Conservation (phyloP, 2,797 vertebrate species). For the Octomys mimax region DNA sequence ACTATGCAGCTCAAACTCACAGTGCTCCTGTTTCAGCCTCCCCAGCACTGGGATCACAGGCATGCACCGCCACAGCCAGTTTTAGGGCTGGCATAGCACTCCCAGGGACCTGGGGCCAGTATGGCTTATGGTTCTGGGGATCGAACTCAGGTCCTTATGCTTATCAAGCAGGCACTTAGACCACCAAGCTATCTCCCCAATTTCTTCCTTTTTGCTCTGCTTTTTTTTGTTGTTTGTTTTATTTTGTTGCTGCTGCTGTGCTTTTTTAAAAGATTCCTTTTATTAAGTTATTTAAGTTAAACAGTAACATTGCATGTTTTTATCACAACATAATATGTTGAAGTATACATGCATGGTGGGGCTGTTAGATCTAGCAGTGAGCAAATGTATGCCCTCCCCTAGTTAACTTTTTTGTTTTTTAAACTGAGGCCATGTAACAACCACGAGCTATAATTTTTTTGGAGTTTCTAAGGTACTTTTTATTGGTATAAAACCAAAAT, state of each 20-base stretch:
- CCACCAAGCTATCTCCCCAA: too few species aligned
- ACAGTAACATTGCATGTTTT: neutral
- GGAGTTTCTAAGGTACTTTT: conserved; percentile 41
- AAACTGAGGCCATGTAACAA: neutral
- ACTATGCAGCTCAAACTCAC: too few species aligned
- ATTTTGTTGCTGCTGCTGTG: neutral
- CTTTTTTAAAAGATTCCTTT: neutral
- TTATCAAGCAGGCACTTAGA: too few species aligned
- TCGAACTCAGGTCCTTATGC: too few species aligned
- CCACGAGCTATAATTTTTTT: neutral
- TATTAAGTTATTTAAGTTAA: neutral
- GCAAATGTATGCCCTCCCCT: neutral
- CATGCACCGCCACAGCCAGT: too few species aligned
- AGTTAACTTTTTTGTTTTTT: neutral
- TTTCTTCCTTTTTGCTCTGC: too few species aligned
- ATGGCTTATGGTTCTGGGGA: too few species aligned
- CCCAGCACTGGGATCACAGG: too few species aligned
- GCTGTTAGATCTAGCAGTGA: neutral
- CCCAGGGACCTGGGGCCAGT: too few species aligned
- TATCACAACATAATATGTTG: neutral
- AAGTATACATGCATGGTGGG: neutral
- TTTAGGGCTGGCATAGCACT: too few species aligned
- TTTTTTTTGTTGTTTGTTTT: too few species aligned
- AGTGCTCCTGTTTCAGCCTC: too few species aligned
- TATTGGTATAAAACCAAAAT: conserved; percentile 66